Percentiles rank a stretch among this genome's conserved stretches.
Evolutionary conservation across 2,797 vertebrate genomes (phyloP).

Genomic region (Sebastes itinus): DNA sequence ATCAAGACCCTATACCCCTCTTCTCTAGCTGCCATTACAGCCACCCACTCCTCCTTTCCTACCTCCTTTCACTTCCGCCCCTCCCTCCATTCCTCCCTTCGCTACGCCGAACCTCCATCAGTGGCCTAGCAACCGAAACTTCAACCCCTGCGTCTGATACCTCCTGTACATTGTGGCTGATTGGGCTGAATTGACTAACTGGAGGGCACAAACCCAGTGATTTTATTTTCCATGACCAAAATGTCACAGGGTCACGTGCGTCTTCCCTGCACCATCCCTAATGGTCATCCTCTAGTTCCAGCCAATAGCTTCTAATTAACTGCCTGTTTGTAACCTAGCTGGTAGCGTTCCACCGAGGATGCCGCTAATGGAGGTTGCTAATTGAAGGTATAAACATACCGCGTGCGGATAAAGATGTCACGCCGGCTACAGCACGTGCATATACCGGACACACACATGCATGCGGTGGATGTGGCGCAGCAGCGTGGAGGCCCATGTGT

Average conservation of each 20-base stretch:
- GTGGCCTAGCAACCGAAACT: constrained; percentile 64
- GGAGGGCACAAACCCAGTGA: not conserved
- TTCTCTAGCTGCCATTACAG: constrained; percentile 36
- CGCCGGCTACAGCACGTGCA: not conserved
- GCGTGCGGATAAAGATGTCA: constrained; percentile 24
- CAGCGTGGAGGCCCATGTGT: constrained; percentile 2
- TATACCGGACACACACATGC: not conserved
- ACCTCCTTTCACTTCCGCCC: constrained; percentile 25
- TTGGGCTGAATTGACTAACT: constrained; percentile 39
- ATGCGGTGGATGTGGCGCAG: not conserved
- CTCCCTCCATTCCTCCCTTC: constrained; percentile 9
- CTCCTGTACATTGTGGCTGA: constrained; percentile 6
- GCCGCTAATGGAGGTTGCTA: constrained; percentile 69
- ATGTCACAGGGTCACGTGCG: constrained; percentile 10
- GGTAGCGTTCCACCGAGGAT: constrained; percentile 41
- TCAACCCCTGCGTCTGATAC: constrained; percentile 18
- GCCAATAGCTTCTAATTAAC: constrained; percentile 60
- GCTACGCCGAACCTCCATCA: constrained; percentile 46
- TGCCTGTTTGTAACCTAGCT: constrained; percentile 53
- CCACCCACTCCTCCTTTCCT: constrained; percentile 44
- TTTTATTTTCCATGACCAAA: not conserved
- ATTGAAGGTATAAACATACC: constrained; percentile 59
- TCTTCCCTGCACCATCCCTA: constrained; percentile 7
- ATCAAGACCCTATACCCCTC: constrained; percentile 58
- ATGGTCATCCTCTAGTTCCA: constrained; percentile 39